Percentiles rank a stretch among this genome's conserved stretches.
phyloP scores from a whole-genome alignment of 2,888 invertebrate species.

The Drosophila imparisetae region DNA sequence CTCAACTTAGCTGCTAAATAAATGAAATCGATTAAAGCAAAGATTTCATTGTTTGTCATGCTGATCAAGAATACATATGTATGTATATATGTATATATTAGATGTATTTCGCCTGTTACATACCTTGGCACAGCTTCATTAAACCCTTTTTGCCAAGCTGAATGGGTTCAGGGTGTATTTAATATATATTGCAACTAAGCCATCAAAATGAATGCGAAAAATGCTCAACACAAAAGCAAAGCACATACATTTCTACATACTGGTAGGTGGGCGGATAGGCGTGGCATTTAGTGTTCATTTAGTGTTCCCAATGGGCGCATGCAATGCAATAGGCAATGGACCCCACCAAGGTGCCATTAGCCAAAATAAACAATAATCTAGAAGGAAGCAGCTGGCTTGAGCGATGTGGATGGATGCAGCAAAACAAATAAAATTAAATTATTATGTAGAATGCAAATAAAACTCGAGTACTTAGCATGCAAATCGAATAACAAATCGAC shows the following conservation, averaged over 20 bases:
- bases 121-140: background rate
- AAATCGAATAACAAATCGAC: conserved; percentile 67
- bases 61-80: background rate
- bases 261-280: conserved; percentile 19
- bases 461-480: conserved; percentile 66
- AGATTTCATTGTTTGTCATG: background rate
- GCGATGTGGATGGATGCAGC: conserved; percentile 63
- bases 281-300: conserved; percentile 47
- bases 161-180: conserved; percentile 23
- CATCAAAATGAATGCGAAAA: conserved; percentile 66
- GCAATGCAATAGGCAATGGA: conserved; percentile 60
- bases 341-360: conserved; percentile 74
- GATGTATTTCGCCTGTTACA: background rate
- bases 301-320: conserved; percentile 69
- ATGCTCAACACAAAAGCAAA: conserved; percentile 25
- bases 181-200: conserved; percentile 64
- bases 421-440: conserved; percentile 79
- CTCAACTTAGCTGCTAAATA: background rate
- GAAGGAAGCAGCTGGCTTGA: conserved; percentile 40
- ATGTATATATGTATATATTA: background rate
- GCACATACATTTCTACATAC: conserved; percentile 2
- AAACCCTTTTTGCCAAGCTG: background rate
- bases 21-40: background rate
- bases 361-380: conserved; percentile 47
- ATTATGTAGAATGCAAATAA: conserved; percentile 78